Evolutionary conservation across 2,797 vertebrate genomes (phyloP).

Genomic region (Lepus townsendii): DNA sequence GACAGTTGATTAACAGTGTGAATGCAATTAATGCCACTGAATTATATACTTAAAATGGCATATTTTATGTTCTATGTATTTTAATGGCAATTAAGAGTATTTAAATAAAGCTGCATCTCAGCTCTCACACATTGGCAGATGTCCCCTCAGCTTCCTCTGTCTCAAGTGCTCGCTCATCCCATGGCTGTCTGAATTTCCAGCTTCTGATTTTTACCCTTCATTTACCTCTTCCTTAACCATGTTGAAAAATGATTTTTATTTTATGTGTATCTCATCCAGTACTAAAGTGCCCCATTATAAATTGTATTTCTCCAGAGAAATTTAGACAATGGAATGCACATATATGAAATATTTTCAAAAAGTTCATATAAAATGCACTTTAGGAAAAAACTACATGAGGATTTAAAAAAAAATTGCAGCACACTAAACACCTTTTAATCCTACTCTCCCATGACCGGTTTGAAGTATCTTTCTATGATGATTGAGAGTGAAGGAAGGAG

Average conservation of each 20-base stretch:
- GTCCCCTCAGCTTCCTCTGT: background rate
- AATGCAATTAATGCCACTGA: background rate
- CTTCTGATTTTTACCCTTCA: background rate
- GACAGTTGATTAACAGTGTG: background rate
- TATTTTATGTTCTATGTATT: background rate
- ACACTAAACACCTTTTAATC: too few relatives aligned
- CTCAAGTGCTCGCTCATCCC: background rate
- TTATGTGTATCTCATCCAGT: background rate
- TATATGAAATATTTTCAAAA: too few relatives aligned
- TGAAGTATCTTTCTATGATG: too few relatives aligned
- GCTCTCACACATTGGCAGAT: background rate
- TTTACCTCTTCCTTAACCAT: background rate
- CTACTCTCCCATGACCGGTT: too few relatives aligned
- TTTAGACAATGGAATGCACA: background rate
- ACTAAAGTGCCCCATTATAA: background rate
- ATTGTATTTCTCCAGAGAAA: background rate
- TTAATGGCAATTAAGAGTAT: background rate
- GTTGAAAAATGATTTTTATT: background rate
- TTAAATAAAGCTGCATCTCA: background rate
- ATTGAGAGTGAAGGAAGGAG: background rate
- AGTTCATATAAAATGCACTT: too few relatives aligned
- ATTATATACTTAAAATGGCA: background rate
- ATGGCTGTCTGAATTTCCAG: background rate
- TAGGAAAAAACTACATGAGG: too few relatives aligned
- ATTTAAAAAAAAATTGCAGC: too few relatives aligned